Base-by-base conservation (phyloP, 2,888 invertebrate genomes). In the Stenodera caucasica region DNA sequence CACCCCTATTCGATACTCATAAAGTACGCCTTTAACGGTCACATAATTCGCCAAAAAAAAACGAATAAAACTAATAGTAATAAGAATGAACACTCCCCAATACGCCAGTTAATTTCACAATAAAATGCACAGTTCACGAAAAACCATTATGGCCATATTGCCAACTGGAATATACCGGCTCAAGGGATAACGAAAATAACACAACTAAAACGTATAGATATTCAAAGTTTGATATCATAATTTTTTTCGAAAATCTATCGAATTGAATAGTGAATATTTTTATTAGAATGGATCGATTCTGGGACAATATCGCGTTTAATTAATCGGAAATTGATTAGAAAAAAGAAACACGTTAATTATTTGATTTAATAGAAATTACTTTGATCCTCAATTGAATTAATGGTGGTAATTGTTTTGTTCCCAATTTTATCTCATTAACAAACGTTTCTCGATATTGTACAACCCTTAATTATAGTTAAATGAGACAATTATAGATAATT, bases 91-190 rank as follows among this genome's bases (percentile, higher is more conserved):
- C 58, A 64, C 64, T 64, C 53, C 64, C 64, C 64, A 21, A 30
- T 61, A 45, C 64, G 64, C 49, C 60, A 64, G 64, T 64, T 64
- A 61, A 64, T 64, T 64, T 61, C 60, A 61, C 64, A 64, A 60
- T 64, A 64, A 64, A 64, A 64, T 64, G 64, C 60, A 55, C 64
- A 64, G 60, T 64, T 55, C 64, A 51, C 55, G 58, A 58, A 60
- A n/a, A 64, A 61, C 58, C 60, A 57, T 60, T 58, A 60, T 55
- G 55, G 52, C 57, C 52, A 57, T 35, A 40, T 57, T 50, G 55
- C 26, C 54, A 54, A 64, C 58, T 60, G 61, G 60, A 64, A 64
- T 61, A 64, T 64, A 64, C 52, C 56, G 64, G 51, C 64, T 64
- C 60, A 11, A n/a, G 49, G 64, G 53, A 61, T 50, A 21, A 55